Percentiles rank a stretch among this genome's conserved stretches.
Conservation (phyloP, 2,888 invertebrate species). For the Drosophila paramelanica region DNA sequence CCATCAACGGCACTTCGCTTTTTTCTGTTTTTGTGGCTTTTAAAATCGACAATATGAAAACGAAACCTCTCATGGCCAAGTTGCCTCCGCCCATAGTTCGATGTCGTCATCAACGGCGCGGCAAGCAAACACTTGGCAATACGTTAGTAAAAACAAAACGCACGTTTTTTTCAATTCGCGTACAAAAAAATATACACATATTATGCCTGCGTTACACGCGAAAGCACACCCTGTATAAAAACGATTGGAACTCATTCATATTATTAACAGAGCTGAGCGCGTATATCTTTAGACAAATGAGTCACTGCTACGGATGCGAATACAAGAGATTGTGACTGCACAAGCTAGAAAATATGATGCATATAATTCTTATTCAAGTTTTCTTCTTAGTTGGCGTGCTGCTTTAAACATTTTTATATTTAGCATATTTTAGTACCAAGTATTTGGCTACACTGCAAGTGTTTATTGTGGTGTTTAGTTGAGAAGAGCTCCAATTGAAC, state of each 20-base stretch:
- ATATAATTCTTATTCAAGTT: neutral
- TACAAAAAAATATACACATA: conserved; percentile 57
- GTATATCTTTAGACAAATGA: neutral
- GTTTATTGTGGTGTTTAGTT: too few species aligned
- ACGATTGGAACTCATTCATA: conserved; percentile 6
- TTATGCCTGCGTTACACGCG: neutral
- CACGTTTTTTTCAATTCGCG: conserved; percentile 34
- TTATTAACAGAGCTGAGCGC: conserved; percentile 12
- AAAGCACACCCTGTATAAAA: conserved; percentile 20
- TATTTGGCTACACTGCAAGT: neutral
- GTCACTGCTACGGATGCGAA: neutral
- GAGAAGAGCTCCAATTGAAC: too few species aligned
- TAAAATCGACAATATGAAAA: conserved; percentile 42
- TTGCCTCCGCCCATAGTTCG: conserved; percentile 25
- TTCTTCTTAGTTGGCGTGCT: too few species aligned
- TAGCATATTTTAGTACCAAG: neutral
- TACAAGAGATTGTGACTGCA: neutral
- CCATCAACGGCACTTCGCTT: conserved; percentile 19
- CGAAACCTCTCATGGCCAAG: conserved; percentile 48
- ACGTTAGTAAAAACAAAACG: conserved; percentile 14
- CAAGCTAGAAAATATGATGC: neutral
- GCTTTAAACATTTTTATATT: neutral
- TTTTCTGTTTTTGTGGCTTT: conserved; percentile 35
- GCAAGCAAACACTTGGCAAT: neutral
- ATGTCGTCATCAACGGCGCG: conserved; percentile 64